Base-by-base conservation (phyloP, 2,113 vertebrate species). In the Barbus barbus region DNA sequence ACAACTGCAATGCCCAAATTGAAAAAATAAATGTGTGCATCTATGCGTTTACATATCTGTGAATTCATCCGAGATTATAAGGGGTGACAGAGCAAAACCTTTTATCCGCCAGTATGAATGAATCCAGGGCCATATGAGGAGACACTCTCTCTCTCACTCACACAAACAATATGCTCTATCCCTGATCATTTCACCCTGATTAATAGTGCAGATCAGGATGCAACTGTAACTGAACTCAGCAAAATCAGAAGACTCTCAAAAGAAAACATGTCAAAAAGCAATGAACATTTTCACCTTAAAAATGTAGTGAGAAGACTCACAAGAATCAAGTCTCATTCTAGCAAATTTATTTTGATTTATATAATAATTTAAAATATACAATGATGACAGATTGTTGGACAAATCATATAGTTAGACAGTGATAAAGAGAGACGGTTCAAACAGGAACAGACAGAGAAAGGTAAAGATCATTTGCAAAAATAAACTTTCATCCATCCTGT, bases 311-410 rank as follows among this genome's bases (percentile, higher is more conserved):
- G 13, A 41, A 41, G 44, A 13, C 22, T 2, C 24, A 83, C 80
- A 63, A 82, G 1, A 3, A 69, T 76, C 38, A 67, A 78, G 28
- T 88, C 81, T 87, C 88, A 84, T 88, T 92, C 83, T 89, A 91
- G 91, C 90, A 92, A 91, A 93, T 93, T 90, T 93, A 92, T 92
- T 89, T 76, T 85, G 36, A n/a, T n/a, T 89, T 85, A 87, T 84
- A 83, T 76, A 88, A 90, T 38, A 38, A 86, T 91, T 90, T 93
- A 91, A 93, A 94, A 94, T 90, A 92, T 91, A 92, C 93, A 94
- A 84, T 90, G 83, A 90, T 84, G 89, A 91, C 86, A 22, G 85
- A 90, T 83, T 87, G 89, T 89, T 80, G 28, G 63, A 83, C 67
- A 90, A 92, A 93, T 90, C 83, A 87, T 84, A 86, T 82, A 86